Percentiles rank a stretch among this genome's conserved stretches.
phyloP scores from a whole-genome alignment of 2,797 vertebrate genomes.

The Apogon talboti region DNA sequence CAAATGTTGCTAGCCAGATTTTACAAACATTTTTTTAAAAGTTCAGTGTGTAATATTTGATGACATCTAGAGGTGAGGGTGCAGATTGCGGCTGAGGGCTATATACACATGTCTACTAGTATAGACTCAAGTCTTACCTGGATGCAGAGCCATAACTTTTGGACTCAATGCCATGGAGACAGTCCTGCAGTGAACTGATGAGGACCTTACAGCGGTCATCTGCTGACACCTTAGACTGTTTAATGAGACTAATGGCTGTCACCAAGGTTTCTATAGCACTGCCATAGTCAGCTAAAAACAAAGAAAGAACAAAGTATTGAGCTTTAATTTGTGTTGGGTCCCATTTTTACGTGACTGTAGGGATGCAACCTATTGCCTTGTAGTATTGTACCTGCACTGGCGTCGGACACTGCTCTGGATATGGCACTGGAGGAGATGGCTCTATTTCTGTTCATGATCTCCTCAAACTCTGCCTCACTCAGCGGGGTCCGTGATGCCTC shows the following conservation, averaged over 20 bases:
- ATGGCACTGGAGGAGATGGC: constrained; percentile 99
- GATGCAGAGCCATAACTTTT: constrained; percentile 98
- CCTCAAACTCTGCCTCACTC: constrained; percentile 99
- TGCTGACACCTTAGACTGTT: constrained; percentile 98
- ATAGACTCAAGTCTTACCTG: constrained; percentile 69
- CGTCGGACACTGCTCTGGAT: constrained; percentile 97
- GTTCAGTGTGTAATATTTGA: too few relatives aligned
- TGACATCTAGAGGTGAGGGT: too few relatives aligned
- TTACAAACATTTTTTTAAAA: too few relatives aligned
- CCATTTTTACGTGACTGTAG: neutral
- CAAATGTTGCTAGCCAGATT: too few relatives aligned
- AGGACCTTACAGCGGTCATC: constrained; percentile 99
- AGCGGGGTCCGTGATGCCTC: constrained; percentile 94
- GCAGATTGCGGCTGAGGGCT: neutral
- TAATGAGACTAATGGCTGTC: constrained; percentile 98
- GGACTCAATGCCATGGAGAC: constrained; percentile 98
- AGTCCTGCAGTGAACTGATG: constrained; percentile 98
- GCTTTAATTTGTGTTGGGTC: neutral
- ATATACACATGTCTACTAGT: neutral
- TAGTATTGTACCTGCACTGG: constrained; percentile 91
- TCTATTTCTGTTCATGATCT: constrained; percentile 99
- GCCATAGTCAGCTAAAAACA: constrained; percentile 92
- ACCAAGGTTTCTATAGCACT: constrained; percentile 99
- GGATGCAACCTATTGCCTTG: neutral
- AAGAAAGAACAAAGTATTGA: constrained; percentile 14